Evolutionary conservation across 2,888 invertebrate species (phyloP), one percentile per base, ranked within the genome.

Genomic region (Acheta domesticus): DNA sequence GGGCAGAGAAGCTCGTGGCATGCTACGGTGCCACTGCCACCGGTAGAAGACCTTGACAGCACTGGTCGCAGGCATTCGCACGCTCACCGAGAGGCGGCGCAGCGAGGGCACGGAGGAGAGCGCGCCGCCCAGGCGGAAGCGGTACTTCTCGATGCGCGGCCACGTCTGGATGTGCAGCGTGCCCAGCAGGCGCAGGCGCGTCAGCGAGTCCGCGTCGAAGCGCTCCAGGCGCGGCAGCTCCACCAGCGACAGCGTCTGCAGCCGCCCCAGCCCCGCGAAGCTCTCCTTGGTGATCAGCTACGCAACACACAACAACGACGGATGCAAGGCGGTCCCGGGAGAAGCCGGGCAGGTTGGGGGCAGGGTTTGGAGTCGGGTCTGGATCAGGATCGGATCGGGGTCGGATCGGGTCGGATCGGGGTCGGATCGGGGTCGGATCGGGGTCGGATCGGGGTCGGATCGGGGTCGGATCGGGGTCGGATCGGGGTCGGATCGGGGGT

Each of bases 171-270:
- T 85, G 75, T 83, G 83, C 23, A 86, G 82, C 36, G 82, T 82
- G 48, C 83, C 82, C 75, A 86, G 81, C 80, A 84, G 83, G 20
- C 81, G 82, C 79, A 86, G 83, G 77, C 85, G 82, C 11, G 84
- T 84, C 36, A 86, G 83, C 2, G 84, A 83, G 82, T 86, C 86
- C 23, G 84, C 83, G 82, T 86, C 86, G 79, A 86, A 86, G 76
- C 85, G 81, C 77, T 84, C 84, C 77, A 86, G 90, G 84, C 91
- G 90, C 83, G 92, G 91, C 82, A 96, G 88, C 83, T 93, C 92
- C 82, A 93, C 90, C 84, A 96, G 89, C 84, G 93, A 92, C 80
- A 96, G 89, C 85, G 91, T 91, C 82, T 95, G 93, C 83, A 95
- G 88, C 82, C 92, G 92, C 82, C 89, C 89, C 83, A 93, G 89